A percentile compares a stretch with the other conserved stretches of the same genome.
phyloP scores from a whole-genome alignment of 1,140 invertebrate species.

The Rhopalosiphum padi region DNA sequence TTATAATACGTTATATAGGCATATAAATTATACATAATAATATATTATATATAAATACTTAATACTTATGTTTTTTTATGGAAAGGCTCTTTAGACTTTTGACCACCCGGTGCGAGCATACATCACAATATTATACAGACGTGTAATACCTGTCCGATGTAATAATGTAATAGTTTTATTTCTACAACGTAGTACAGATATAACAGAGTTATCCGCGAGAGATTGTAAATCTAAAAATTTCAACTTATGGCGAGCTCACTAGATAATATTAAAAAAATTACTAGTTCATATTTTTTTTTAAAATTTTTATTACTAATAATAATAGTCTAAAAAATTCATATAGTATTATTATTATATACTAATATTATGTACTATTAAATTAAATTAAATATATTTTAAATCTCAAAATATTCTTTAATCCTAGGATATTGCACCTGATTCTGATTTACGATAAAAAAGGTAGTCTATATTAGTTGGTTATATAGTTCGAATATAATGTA shows the following conservation, averaged over 20 bases:
- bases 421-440: background rate
- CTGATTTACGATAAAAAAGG: background rate
- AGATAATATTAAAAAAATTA: background rate
- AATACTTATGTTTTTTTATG: background rate
- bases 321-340: background rate
- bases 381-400: background rate
- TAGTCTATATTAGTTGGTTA: background rate
- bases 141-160: background rate
- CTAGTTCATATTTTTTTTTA: background rate
- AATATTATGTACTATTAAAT: background rate
- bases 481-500: background rate
- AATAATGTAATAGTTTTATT: background rate
- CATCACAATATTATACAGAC: background rate
- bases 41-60: background rate
- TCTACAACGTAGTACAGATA: background rate
- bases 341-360: too few relatives aligned
- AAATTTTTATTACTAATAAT: background rate
- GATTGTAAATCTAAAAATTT: background rate
- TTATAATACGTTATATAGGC: background rate
- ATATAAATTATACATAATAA: background rate
- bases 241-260: background rate
- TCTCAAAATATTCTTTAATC: background rate
- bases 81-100: background rate
- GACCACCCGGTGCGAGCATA: constrained; percentile 6
- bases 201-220: background rate